Base-by-base conservation (phyloP, 2,888 invertebrate genomes). In the Dione juno region DNA sequence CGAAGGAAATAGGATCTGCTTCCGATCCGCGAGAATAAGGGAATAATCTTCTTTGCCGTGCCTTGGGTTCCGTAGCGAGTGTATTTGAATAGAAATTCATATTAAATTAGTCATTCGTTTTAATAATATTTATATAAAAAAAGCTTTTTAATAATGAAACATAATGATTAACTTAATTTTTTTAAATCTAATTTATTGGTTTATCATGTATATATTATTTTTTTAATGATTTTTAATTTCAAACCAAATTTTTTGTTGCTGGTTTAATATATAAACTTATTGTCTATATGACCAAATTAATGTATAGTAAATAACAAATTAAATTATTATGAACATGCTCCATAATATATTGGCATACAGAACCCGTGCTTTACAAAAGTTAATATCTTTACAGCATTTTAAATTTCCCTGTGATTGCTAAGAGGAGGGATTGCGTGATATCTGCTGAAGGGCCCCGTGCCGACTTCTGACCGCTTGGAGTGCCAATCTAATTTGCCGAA, bases 1-100 rank as follows among this genome's bases (percentile, higher is more conserved):
- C 90, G 84, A 83, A 89, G 93, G 92, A 92, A 92, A 92, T 92
- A 88, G 90, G 92, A 91, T 92, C 90, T 88, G 89, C 87, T 90
- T 90, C 91, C 90, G 88, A 92, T 90, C 87, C 84, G 85, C 86
- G 87, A 86, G 88, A 86, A 91, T 72, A 89, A 89, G 86, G 85
- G 87, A 91, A 89, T 90, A 90, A 92, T 90, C 90, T 90, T 82
- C 83, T 86, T 85, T 84, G 83, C 86, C 82, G 37, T 81, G 69
- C 84, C 87, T 85, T 83, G 90, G 86, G 90, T 85, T 83, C 90
- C 87, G 84, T 65, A 19, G n/a, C 21, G 14, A 6, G 21, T 9
- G 14, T 52, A 52, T 40, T 40, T 37, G 40, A 40, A 0, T 52
- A 50, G 40, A 21, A 50, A 43, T n/a, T 16, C 3, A 35, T 40